These are phyloP conservation scores for Strix uralensis DNA, from an alignment of 2,113 vertebrate species.

Conservation along the genomic window DNA sequence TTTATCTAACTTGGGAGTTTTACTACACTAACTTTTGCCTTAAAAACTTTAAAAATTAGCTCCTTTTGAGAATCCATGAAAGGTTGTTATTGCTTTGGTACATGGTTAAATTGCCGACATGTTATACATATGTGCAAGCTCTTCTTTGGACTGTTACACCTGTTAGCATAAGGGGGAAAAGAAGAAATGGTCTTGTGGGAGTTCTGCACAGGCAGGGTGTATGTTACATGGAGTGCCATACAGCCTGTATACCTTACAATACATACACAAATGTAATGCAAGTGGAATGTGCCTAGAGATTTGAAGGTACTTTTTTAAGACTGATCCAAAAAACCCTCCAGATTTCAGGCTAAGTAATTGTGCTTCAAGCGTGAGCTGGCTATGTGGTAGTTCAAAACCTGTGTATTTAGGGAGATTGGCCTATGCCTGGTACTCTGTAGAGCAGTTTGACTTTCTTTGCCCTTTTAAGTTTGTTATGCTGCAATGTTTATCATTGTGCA, in stretches of 20 bases:
- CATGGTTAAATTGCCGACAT: neutral
- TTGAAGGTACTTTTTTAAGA: neutral
- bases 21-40: neutral
- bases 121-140: neutral
- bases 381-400: neutral
- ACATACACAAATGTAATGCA: neutral
- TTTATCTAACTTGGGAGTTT: neutral
- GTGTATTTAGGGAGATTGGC: neutral
- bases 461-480: neutral
- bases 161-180: neutral
- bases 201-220: neutral
- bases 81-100: neutral
- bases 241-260: neutral
- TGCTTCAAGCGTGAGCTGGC: neutral
- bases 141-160: neutral
- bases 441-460: neutral
- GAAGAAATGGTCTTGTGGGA: neutral
- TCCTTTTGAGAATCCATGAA: neutral
- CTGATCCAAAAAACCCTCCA: fast-evolving
- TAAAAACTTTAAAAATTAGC: neutral
- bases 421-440: neutral
- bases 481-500: neutral
- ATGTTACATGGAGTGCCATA: neutral
- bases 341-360: neutral
- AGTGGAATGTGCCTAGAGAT: neutral